Evolutionary conservation across 53 echinoderm and acorn worm species (phyloP).

Genomic region (Paelopatides confundens): DNA sequence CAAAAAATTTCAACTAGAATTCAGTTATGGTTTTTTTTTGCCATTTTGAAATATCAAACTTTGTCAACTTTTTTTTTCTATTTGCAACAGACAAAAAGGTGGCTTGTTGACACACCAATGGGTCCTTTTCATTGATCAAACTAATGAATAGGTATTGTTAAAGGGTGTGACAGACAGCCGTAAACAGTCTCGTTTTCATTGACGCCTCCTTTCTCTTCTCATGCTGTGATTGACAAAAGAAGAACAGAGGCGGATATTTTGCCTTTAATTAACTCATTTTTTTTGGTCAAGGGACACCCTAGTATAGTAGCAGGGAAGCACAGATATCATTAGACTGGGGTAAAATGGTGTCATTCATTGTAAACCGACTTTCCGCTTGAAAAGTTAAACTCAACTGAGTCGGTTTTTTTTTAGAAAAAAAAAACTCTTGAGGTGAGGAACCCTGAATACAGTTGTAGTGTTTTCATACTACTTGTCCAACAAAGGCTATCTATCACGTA

Average conservation of each 20-base stretch:
- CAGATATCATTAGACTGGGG: not conserved
- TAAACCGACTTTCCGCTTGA: conserved; percentile 8
- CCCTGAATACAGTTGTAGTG: conserved; percentile 22
- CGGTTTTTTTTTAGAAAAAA: conserved; percentile 4
- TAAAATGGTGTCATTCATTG: not conserved
- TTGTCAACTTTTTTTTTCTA: not conserved
- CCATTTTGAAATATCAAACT: not conserved
- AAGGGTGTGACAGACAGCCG: conserved; percentile 34
- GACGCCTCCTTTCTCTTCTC: conserved; percentile 2
- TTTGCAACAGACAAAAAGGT: conserved; percentile 36
- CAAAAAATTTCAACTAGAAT: conserved; percentile 14
- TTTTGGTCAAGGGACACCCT: conserved; percentile 9
- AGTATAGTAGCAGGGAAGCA: not conserved
- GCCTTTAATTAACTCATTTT: conserved; percentile 21
- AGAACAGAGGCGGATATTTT: not conserved
- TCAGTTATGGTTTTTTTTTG: not conserved
- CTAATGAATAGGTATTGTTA: conserved; percentile 17
- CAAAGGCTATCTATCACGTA: conserved; percentile 1
- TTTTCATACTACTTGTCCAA: not conserved
- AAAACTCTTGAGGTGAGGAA: not conserved
- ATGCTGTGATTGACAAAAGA: conserved; percentile 33
- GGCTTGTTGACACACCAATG: conserved; percentile 40
- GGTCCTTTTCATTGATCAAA: not conserved
- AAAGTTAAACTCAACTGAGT: conserved; percentile 20
- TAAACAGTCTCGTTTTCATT: conserved; percentile 40